Evolutionary conservation across 2,888 invertebrate genomes (phyloP).

Genomic region (Perizoma affinitatum): DNA sequence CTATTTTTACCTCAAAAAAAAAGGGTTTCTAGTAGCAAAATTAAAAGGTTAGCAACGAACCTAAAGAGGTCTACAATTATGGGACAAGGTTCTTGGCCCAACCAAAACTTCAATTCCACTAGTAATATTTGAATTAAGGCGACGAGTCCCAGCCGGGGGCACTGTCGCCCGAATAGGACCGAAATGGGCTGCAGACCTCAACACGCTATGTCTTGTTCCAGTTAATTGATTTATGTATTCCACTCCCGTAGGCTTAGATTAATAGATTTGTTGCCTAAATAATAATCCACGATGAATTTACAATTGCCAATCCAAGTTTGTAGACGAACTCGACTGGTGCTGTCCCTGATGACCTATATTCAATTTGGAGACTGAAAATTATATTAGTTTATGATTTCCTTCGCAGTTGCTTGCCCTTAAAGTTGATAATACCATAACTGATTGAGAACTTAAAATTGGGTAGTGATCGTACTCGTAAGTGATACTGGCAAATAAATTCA

Average conservation of each 20-base stretch:
- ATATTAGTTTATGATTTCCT: slow-evolving; percentile 1
- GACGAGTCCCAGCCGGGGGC: slow-evolving; percentile 64
- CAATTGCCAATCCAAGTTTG: slow-evolving; percentile 62
- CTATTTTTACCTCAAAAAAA: too few relatives aligned
- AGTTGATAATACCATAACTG: too few relatives aligned
- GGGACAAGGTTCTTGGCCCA: slow-evolving; percentile 45
- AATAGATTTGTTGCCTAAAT: slow-evolving; percentile 76
- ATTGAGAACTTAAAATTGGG: too few relatives aligned
- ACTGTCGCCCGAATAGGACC: slow-evolving; percentile 67
- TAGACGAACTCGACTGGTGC: slow-evolving; percentile 9
- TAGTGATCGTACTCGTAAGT: too few relatives aligned
- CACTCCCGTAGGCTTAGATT: slow-evolving; percentile 62
- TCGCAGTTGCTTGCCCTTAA: neutral
- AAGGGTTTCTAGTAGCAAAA: too few relatives aligned
- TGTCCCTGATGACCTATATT: slow-evolving; percentile 4
- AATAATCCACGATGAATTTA: slow-evolving; percentile 71
- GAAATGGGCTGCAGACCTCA: slow-evolving; percentile 69
- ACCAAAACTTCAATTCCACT: slow-evolving; percentile 70
- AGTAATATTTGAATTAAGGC: slow-evolving; percentile 80
- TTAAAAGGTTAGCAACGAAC: too few relatives aligned
- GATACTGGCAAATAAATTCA: too few relatives aligned
- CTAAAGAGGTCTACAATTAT: too few relatives aligned
- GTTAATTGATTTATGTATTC: slow-evolving; percentile 79
- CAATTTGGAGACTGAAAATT: slow-evolving; percentile 4
- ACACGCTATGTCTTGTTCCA: slow-evolving; percentile 71